Evolutionary conservation across 2,797 vertebrate species (phyloP).

Genomic region (Typhlichthys subterraneus): DNA sequence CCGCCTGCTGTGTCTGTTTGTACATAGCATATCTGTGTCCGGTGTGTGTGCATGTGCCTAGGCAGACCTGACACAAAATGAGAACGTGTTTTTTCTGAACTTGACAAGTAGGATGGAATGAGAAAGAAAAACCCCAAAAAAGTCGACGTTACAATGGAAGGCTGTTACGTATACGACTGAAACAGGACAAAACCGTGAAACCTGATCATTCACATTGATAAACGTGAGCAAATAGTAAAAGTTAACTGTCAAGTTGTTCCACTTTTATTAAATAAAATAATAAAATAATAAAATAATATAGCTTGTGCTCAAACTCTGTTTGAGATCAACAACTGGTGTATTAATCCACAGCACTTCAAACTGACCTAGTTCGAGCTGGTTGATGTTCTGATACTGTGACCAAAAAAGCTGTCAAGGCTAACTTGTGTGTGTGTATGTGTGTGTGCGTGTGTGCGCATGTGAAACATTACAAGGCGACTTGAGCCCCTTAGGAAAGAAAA

Average conservation of each 20-base stretch:
- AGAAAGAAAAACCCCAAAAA: conserved; percentile 9
- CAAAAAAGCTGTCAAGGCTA: not conserved
- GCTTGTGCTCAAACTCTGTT: not conserved
- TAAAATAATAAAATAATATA: conserved; percentile 4
- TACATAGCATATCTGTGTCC: not conserved
- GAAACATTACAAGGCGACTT: not conserved
- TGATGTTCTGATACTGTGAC: conserved; percentile 1
- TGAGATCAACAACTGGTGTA: conserved; percentile 12
- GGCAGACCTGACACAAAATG: conserved; percentile 18
- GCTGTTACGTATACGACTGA: not conserved
- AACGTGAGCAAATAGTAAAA: not conserved
- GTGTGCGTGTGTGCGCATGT: not conserved
- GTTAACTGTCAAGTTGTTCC: not conserved
- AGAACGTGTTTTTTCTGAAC: conserved; percentile 11
- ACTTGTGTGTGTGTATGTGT: not conserved
- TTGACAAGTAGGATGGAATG: conserved; percentile 29
- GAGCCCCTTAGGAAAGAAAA: not conserved
- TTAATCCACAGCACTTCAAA: conserved; percentile 10
- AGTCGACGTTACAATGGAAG: not conserved
- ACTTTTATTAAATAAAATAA: not conserved
- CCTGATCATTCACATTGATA: not conserved
- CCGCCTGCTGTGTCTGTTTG: conserved; percentile 2
- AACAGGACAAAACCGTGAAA: not conserved
- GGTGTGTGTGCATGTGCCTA: not conserved
- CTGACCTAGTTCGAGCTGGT: not conserved